Base-by-base conservation (phyloP, 2,113 vertebrate species). In the Bambusicola thoracicus region DNA sequence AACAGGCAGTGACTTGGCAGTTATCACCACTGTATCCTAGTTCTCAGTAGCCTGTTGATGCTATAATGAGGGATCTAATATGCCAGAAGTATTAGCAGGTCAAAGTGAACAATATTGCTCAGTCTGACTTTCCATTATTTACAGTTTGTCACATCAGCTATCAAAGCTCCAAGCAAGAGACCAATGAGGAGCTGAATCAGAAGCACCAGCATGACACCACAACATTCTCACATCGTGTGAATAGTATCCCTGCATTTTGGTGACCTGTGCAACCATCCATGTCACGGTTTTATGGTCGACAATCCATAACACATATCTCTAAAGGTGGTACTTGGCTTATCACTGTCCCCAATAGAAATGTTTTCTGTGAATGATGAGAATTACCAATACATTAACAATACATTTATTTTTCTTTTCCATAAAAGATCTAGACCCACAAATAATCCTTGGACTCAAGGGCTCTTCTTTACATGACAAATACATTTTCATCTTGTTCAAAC, bases 121-220 rank as follows among this genome's bases (percentile, higher is more conserved):
- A 88, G 90, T 88, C 81, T 95, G 91, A 95, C 92, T 95, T 92
- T 95, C 90, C 85, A 79, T 96, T 95, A 95, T 95, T 97, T 96
- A 93, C 92, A 73, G 80, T 96, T 95, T 95, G 95, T 95, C 87
- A 95, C 90, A 90, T 94, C 87, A 95, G 36, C 87, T 93, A 90
- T 88, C 87, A 95, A 97, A 90, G 93, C 87, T 86, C 61, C 69
- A 79, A 81, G 90, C 13, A 53, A 92, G 62, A 41, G 87, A 44
- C 58, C 94, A 73, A 84, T 95, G 90, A 88, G 91, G 41, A 95
- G 93, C 85, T 94, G 94, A 92, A 95, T 96, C 92, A 95, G 92
- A 87, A 97, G 82, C 85, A 41, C n/a, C 78, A 80, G n/a, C 91
- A 94, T 92, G 95, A 95, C 80, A 81, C 82, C 83, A 80, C 94